Base-by-base conservation (phyloP, 2,888 invertebrate species). In the Carpatolechia fugitivella region DNA sequence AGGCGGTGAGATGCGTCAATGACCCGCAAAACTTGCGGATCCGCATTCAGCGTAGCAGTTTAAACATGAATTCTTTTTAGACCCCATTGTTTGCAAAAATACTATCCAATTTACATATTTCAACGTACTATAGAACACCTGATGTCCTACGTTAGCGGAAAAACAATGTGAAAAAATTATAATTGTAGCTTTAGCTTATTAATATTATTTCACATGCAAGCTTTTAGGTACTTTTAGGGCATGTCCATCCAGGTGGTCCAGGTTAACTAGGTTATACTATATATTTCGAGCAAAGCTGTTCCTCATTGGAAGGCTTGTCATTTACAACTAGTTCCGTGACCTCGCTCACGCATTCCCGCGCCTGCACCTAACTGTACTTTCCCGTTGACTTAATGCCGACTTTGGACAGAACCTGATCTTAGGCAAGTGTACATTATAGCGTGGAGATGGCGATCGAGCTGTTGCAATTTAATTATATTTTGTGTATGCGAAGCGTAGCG, bases 281-380 rank as follows among this genome's bases (percentile, higher is more conserved):
- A n/a, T 76, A 76, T 80, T 79, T 76, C 71, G 70, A 79, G 76
- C 75, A 78, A 71, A 80, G 76, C 78, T 71, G 76, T 80, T 82
- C 78, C 78, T 85, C 80, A 76, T 81, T 77, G 78, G 80, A 82
- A 85, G 82, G 80, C 82, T 82, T 86, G 89, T 89, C 86, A 88
- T 85, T 85, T 83, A 88, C 88, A 85, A 90, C 88, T 89, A 90
- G 90, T 88, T 90, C 87, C 82, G 89, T 90, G 90, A 90, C 90
- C 90, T 90, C 90, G 90, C 90, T 87, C 85, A 90, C 89, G 86
- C 90, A 89, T 90, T 88, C 90, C 88, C 87, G 85, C 86, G 90
- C 86, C 78, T 89, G 90, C 87, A 87, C 79, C 88, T 90, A 90
- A 90, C 90, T 86, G 90, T 90, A 89, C 88, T 87, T 90, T 90